Base-by-base conservation (phyloP, 2,888 invertebrate genomes). In the Salpingus planirostris region DNA sequence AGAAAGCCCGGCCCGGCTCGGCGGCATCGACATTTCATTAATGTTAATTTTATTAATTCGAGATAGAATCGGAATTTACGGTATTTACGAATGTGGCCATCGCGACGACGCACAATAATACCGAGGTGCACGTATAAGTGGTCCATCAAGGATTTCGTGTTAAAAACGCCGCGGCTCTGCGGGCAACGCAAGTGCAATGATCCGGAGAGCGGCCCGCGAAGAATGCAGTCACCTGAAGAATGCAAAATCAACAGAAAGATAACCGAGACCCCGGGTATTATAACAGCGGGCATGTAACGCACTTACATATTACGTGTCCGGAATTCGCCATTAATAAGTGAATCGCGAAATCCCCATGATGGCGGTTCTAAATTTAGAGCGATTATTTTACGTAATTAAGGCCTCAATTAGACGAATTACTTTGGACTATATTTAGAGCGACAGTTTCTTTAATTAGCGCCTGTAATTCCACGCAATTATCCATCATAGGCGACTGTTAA, bases 151-250 rank as follows among this genome's bases (percentile, higher is more conserved):
- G 46, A 50, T 52, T 54, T 52, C 47, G 47, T 49, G 46, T 54
- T 49, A 49, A 51, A 51, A 53, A 51, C 47, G 49, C 32, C 27
- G 39, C 29, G 32, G 23, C 44, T 32, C 40, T n/a, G n/a, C n/a
- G n/a, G n/a, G n/a, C n/a, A n/a, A n/a, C n/a, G 39, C 38, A 52
- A 55, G 56, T 55, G 56, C 56, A 57, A 53, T 55, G 56, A 54
- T 57, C 56, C 50, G 51, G 47, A 52, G 54, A 52, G 51, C 48
- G 54, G 50, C 50, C 50, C 49, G 54, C 47, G 44, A 56, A 55
- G 55, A 56, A 55, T 55, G 56, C 55, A 57, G 56, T 52, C 55
- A 49, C 50, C 52, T 50, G 46, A 55, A 55, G 56, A 57, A 57
- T 57, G 56, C 56, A 55, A 57, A 54, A 55, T 55, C 54, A 51